These are phyloP conservation scores for Chaetops frenatus DNA, from an alignment of 2,113 vertebrate species.

Conservation along the genomic window DNA sequence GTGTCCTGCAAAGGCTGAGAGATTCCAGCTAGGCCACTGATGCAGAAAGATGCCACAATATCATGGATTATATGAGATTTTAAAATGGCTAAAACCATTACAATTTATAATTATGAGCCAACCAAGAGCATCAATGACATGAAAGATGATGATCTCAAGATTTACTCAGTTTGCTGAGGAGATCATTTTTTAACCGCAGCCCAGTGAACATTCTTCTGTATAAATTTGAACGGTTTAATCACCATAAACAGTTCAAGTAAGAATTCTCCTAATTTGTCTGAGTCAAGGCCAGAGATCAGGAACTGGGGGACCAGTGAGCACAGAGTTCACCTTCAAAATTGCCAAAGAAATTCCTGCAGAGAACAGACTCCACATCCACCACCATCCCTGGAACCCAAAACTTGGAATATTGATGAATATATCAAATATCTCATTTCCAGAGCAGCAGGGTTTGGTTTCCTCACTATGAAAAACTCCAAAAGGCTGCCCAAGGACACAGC, in stretches of 20 bases:
- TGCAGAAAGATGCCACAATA: background rate
- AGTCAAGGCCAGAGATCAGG: background rate
- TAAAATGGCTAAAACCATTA: background rate
- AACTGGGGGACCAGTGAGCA: background rate
- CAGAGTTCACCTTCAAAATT: background rate
- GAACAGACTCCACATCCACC: background rate
- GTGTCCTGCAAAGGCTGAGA: background rate
- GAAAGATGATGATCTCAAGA: accelerated
- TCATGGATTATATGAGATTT: background rate
- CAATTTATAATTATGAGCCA: background rate
- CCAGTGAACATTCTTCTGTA: background rate
- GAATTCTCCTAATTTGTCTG: background rate
- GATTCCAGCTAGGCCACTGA: background rate
- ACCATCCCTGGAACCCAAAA: background rate
- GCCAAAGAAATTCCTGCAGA: background rate
- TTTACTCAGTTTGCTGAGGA: background rate
- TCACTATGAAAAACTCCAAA: background rate
- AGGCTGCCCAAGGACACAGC: background rate
- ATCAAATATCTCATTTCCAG: background rate
- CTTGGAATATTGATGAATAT: accelerated
- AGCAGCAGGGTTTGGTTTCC: background rate
- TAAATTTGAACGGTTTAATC: background rate
- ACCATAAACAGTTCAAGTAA: accelerated
- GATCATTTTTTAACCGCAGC: background rate
- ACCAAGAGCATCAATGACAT: background rate